Evolutionary conservation across 2,113 vertebrate genomes (phyloP).

Genomic region (Micronycteris hirsuta): DNA sequence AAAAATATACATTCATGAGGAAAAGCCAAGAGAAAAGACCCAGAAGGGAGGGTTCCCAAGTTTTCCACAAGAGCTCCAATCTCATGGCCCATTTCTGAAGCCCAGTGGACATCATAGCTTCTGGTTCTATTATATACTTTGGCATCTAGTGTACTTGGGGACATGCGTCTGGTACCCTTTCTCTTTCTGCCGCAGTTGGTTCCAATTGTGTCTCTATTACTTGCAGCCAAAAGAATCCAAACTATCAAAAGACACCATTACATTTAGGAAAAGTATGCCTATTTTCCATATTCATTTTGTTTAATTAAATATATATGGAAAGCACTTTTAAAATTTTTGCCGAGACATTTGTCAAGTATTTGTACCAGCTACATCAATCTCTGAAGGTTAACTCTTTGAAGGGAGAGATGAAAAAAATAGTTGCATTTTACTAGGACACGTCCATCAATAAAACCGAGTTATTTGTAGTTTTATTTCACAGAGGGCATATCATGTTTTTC

Average conservation of each 20-base stretch:
- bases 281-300: not conserved
- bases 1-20: not conserved
- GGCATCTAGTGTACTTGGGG: not conserved
- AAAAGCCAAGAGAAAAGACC: not conserved
- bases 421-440: not conserved
- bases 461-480: not conserved
- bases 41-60: not conserved
- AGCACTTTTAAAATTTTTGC: not conserved
- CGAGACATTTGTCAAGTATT: not conserved
- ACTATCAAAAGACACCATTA: not conserved
- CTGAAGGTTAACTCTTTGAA: not conserved
- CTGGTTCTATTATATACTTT: not conserved
- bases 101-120: not conserved
- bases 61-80: not conserved
- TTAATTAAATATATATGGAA: not conserved
- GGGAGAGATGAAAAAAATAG: not conserved
- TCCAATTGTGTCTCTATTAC: not conserved
- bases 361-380: not conserved
- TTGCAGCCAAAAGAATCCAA: not conserved
- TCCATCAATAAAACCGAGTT: not conserved
- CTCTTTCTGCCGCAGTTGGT: not conserved
- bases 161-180: not conserved
- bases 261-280: not conserved
- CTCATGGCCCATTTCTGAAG: not conserved
- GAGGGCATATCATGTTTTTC: not conserved